Evolutionary conservation across 2,888 invertebrate genomes (phyloP), one percentile per base, ranked within the genome.

Genomic region (Caenorhabditis sp.): DNA sequence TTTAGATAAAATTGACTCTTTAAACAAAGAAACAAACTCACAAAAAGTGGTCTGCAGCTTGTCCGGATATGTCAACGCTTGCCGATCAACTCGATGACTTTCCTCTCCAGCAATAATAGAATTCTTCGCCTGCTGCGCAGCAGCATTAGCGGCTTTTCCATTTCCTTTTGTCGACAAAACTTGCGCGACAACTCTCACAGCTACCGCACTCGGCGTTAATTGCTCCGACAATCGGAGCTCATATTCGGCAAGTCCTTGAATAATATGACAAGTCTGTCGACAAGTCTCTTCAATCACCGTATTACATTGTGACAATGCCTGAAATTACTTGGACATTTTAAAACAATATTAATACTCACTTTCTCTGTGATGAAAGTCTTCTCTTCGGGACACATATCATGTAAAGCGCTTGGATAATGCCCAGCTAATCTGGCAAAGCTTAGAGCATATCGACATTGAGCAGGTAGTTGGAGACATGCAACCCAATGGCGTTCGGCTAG

Each of bases 271-370:
- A 0, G 95, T 95, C 89, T 97, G 97, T 89, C 96, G 96, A 0
- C 97, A 95, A 94, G 99, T 97, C 90, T 99, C 97, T 88, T 99
- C 97, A 66, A 99, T 90, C 88, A 95, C 97, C 91, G 95, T 93
- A 87, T 97, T 97, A 0, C 97, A 97, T 53, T 97, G 94, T 31
- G 95, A 95, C 25, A 99, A 90, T 23, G 83, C 85, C 31, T 31
- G 10, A 31, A 31, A 10, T 31, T 31, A 10, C 10, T 31, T 10
- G n/a, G n/a, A n/a, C n/a, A n/a, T n/a, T n/a, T n/a, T n/a, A n/a
- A n/a, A n/a, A n/a, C n/a, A n/a, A n/a, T n/a, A n/a, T 7, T 31
- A 31, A 31, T 31, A 31, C 31, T 7, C 4, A 31, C 31, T 68
- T 72, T 78, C 25, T 81, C 82, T 1, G 76, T 77, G 27, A 86